Percentiles rank a stretch among this genome's conserved stretches.
Conservation (phyloP, 2,888 invertebrate genomes). For the Proisotoma minuta region DNA sequence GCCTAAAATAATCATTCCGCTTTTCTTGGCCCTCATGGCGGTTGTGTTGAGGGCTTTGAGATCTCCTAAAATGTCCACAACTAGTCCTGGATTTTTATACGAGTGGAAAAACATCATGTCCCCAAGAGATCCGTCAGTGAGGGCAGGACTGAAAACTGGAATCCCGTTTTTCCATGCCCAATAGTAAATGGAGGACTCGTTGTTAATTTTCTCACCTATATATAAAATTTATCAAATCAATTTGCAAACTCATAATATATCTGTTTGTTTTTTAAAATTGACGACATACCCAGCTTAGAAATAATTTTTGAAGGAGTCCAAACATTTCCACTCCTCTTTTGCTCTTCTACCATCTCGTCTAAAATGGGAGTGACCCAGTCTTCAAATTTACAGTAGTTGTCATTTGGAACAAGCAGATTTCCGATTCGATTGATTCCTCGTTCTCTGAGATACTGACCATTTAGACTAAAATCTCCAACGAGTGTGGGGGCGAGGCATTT, state of each 20-base stretch:
- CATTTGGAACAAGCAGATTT: conserved; percentile 94
- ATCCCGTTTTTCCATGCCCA: conserved; percentile 96
- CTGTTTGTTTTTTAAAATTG: background rate
- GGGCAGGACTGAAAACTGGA: conserved; percentile 93
- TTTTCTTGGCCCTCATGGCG: conserved; percentile 84
- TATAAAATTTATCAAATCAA: too few relatives aligned
- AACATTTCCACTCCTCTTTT: conserved; percentile 59
- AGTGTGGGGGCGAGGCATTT: conserved; percentile 95
- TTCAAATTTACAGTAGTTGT: conserved; percentile 96
- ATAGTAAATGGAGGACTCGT: conserved; percentile 89
- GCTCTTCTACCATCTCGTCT: conserved; percentile 83
- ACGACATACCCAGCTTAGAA: conserved; percentile 61
- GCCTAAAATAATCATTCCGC: conserved; percentile 95
- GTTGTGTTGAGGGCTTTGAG: conserved; percentile 83
- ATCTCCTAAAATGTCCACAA: conserved; percentile 89
- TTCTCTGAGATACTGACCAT: conserved; percentile 72
- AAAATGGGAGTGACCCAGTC: conserved; percentile 94
- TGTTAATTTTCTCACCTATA: conserved; percentile 75
- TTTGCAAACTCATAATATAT: background rate
- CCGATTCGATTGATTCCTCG: conserved; percentile 86
- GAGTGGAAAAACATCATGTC: conserved; percentile 99
- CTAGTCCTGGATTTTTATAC: conserved; percentile 82
- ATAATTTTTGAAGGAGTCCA: conserved; percentile 94
- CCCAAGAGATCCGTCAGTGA: conserved; percentile 95
- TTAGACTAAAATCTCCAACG: conserved; percentile 81